Conservation (phyloP, 1,140 invertebrate genomes). For the Popillia japonica region DNA sequence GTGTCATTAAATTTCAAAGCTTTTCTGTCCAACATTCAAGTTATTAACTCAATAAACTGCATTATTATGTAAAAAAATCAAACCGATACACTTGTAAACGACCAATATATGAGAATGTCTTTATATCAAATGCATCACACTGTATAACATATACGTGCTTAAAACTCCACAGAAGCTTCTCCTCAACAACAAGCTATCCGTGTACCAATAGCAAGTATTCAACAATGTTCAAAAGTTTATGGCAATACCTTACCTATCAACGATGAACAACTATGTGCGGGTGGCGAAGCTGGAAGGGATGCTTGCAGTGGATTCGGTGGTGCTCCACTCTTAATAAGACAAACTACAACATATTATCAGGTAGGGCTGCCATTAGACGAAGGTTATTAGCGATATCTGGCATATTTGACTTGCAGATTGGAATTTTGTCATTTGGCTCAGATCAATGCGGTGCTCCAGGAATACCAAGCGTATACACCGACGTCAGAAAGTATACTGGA, state of each 20-base stretch:
- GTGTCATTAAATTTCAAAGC: too few species aligned
- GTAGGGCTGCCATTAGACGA: slow-evolving; percentile 54
- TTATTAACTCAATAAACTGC: too few species aligned
- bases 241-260: slow-evolving; percentile 65
- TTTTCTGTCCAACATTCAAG: too few species aligned
- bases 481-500: slow-evolving; percentile 70
- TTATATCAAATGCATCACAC: too few species aligned
- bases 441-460: slow-evolving; percentile 74
- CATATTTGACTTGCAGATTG: slow-evolving; percentile 62
- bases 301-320: slow-evolving; percentile 77
- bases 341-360: slow-evolving; percentile 69
- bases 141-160: background rate
- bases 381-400: background rate
- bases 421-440: slow-evolving; percentile 76
- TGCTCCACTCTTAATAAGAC: slow-evolving; percentile 68
- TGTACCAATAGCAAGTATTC: slow-evolving; percentile 64
- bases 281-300: slow-evolving; percentile 70
- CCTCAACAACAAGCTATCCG: slow-evolving; percentile 62
- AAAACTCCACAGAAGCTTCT: slow-evolving; percentile 53
- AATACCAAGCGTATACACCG: slow-evolving; percentile 74
- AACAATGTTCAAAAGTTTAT: slow-evolving; percentile 65
- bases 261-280: slow-evolving; percentile 73
- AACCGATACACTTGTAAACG: too few species aligned
- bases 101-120: too few species aligned
- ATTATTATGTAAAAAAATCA: too few species aligned